A percentile compares a stretch with the other conserved stretches of the same genome.
phyloP scores from a whole-genome alignment of 2,888 invertebrate genomes.

The Pristionchus exspectatus region DNA sequence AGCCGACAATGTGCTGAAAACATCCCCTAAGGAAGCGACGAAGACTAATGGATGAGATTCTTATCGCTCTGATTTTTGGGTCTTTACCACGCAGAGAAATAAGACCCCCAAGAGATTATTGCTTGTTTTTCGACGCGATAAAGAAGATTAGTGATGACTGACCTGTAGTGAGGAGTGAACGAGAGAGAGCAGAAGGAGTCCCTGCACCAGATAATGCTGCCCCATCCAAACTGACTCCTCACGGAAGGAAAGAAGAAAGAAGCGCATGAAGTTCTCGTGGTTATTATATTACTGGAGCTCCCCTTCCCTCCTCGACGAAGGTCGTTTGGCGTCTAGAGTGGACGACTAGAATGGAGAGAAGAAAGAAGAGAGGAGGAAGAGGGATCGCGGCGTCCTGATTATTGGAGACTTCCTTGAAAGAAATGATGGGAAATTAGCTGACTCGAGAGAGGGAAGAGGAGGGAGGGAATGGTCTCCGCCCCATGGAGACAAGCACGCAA shows the following conservation, averaged over 20 bases:
- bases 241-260: constrained; percentile 14
- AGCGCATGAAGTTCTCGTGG: constrained; percentile 35
- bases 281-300: constrained; percentile 37
- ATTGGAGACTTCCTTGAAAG: constrained; percentile 29
- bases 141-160: background rate
- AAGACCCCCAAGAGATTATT: background rate
- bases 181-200: constrained; percentile 8
- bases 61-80: constrained; percentile 21
- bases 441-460: background rate
- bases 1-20: constrained; percentile 35
- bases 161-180: constrained; percentile 20
- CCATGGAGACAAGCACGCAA: background rate
- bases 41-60: constrained; percentile 1
- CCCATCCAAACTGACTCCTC: background rate
- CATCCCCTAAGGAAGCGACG: background rate
- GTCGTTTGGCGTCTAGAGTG: background rate
- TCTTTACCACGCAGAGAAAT: background rate
- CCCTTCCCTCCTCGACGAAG: background rate
- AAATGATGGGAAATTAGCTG: constrained; percentile 35
- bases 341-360: background rate
- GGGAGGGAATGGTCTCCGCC: constrained; percentile 1
- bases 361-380: background rate
- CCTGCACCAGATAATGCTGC: background rate
- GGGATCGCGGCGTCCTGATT: background rate
- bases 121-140: background rate